Percentiles rank a stretch among this genome's conserved stretches.
Evolutionary conservation across 2,888 invertebrate genomes (phyloP).

Genomic region (Dryobota labecula): DNA sequence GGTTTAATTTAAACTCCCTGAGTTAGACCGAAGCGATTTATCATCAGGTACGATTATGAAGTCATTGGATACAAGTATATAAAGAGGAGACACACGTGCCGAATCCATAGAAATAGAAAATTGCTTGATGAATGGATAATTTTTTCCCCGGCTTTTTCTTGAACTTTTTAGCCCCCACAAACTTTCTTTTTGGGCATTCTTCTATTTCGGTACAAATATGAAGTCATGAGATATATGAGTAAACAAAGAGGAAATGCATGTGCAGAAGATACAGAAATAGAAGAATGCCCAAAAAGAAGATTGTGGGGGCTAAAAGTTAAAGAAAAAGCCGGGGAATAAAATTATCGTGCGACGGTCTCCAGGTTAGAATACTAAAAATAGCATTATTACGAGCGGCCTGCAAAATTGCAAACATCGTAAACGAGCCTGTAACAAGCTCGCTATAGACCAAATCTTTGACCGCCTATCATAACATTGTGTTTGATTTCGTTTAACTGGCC

Average conservation of each 20-base stretch:
- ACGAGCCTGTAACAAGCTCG: too few species aligned
- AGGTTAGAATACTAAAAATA: constrained; percentile 37
- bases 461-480: constrained; percentile 23
- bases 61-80: constrained; percentile 10
- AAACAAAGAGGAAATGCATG: too few species aligned
- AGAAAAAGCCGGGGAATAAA: constrained; percentile 27
- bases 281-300: constrained; percentile 33
- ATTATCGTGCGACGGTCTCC: background rate
- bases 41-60: too few species aligned
- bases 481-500: too few species aligned
- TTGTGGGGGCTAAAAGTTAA: constrained; percentile 5
- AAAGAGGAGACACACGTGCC: constrained; percentile 22
- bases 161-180: too few species aligned
- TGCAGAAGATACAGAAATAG: too few species aligned
- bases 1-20: constrained; percentile 62
- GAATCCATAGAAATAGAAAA: constrained; percentile 8
- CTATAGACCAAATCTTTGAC: constrained; percentile 14
- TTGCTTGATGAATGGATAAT: too few species aligned
- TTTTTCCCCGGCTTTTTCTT: too few species aligned
- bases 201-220: too few species aligned
- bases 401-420: background rate
- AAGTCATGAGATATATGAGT: too few species aligned
- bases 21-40: constrained; percentile 59
- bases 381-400: background rate
- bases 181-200: too few species aligned